Percentiles rank a stretch among this genome's conserved stretches.
Conservation (phyloP, 2,888 invertebrate genomes). For the Cheilosia pagana region DNA sequence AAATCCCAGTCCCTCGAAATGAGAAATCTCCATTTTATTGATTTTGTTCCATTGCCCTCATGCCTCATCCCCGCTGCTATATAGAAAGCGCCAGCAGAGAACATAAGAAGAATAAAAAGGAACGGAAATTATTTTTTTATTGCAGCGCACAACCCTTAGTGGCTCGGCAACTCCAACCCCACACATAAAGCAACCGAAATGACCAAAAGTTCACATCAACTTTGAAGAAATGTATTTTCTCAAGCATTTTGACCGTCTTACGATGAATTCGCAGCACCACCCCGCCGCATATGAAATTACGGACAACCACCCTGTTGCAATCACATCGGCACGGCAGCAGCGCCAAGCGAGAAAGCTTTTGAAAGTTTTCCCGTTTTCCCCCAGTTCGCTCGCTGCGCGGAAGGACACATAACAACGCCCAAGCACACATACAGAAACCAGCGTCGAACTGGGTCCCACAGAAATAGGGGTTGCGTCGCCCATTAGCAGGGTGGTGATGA, state of each 20-base stretch:
- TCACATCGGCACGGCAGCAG: too few species aligned
- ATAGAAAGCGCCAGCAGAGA: conserved; percentile 25
- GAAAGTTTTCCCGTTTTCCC: conserved; percentile 59
- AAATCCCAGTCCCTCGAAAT: conserved; percentile 55
- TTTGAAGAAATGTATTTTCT: conserved; percentile 70
- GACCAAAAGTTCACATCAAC: conserved; percentile 73
- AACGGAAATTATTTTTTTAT: conserved; percentile 65
- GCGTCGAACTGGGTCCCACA: background rate
- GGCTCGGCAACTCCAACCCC: background rate
- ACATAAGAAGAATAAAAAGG: conserved; percentile 53
- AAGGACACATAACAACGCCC: conserved; percentile 67
- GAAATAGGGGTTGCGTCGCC: conserved; percentile 19
- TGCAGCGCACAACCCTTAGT: conserved; percentile 23
- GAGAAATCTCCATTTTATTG: conserved; percentile 73
- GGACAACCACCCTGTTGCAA: background rate
- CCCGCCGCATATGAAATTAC: background rate
- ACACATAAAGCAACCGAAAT: conserved; percentile 33
- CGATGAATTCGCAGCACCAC: conserved; percentile 32
- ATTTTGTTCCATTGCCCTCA: conserved; percentile 47
- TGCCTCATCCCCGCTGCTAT: conserved; percentile 1
- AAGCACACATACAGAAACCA: conserved; percentile 37
- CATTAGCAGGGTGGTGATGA: conserved; percentile 28
- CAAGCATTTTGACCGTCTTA: conserved; percentile 71
- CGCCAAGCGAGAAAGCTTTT: conserved; percentile 49
- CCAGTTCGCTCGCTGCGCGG: background rate